Base-by-base conservation (phyloP, 1,140 invertebrate genomes). In the Yoshiicerus persimilis region DNA sequence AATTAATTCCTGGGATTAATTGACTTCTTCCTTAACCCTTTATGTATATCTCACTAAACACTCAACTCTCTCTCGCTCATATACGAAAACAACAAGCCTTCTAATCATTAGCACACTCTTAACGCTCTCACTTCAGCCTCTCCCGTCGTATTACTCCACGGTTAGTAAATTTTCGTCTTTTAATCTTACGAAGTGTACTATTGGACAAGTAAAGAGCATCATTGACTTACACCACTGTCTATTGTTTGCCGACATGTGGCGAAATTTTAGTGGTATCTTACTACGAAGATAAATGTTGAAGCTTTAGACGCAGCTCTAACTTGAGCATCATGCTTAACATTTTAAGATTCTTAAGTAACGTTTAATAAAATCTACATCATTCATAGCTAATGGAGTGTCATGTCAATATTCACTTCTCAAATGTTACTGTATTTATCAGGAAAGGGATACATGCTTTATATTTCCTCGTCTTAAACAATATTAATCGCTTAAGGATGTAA, bases 1-100 rank as follows among this genome's bases (percentile, higher is more conserved):
- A 80, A 80, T 80, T 80, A 80, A 80, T 80, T 32, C 75, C 34
- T 36, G 75, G 75, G 75, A 80, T 80, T 80, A 80, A 80, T 80
- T 80, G 75, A 80, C 75, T 80, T 80, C 75, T 80, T 38, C 34
- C 30, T 23, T 20, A n/a, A 38, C 10, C 34, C 38, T 80, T 38
- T 32, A n/a, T 56, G 16, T 56, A 56, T 5, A n/a, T 16, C 6
- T 20, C 13, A 5, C 13, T 47, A 47, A 4, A 47, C 20, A 56
- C 47, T n/a, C 20, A n/a, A 20, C 16, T 38, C 6, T 20, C 16
- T 20, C 16, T 70, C 66, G 16, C 30, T 13, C 30, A 30, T 32
- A 70, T 16, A 9, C 27, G 16, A 11, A 70, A 70, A 27, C 66
- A 70, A 70, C 27, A 30, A 30, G 25, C 23, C 5, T 13, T 25